These are phyloP conservation scores for Pollenia griseotomentosa DNA, from an alignment of 2,888 invertebrate genomes.

Conservation along the genomic window DNA sequence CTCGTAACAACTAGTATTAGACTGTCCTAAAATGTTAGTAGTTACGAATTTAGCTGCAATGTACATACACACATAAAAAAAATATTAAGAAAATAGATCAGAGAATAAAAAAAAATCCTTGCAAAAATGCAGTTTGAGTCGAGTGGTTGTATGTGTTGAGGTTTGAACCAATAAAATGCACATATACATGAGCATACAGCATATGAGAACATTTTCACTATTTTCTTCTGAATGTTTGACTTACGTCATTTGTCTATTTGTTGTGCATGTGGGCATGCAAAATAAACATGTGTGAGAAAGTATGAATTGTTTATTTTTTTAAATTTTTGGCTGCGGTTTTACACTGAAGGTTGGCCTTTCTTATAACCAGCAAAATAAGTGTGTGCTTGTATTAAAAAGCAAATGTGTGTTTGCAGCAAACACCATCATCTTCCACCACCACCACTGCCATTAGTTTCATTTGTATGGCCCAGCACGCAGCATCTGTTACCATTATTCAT, in stretches of 20 bases:
- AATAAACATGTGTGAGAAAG: neutral
- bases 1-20: no score
- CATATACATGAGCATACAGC: neutral
- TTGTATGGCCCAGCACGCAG: conserved; percentile 66
- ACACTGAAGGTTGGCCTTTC: conserved; percentile 57
- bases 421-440: conserved; percentile 44
- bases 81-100: no score
- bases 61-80: no score
- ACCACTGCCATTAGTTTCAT: conserved; percentile 56
- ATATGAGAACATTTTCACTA: neutral
- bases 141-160: conserved; percentile 14
- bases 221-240: conserved; percentile 40
- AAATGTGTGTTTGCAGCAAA: conserved; percentile 17
- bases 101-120: no score
- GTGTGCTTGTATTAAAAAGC: neutral
- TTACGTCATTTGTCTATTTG: conserved; percentile 55
- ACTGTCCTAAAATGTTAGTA: no score
- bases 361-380: conserved; percentile 1
- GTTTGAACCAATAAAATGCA: conserved; percentile 34
- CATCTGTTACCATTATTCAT: conserved; percentile 72
- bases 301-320: conserved; percentile 19
- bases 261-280: conserved; percentile 5
- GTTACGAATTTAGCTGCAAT: no score
- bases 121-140: neutral
- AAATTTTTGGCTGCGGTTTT: conserved; percentile 56